Evolutionary conservation across 2,888 invertebrate genomes (phyloP), one percentile per base, ranked within the genome.

Genomic region (Phyto melanocephala): DNA sequence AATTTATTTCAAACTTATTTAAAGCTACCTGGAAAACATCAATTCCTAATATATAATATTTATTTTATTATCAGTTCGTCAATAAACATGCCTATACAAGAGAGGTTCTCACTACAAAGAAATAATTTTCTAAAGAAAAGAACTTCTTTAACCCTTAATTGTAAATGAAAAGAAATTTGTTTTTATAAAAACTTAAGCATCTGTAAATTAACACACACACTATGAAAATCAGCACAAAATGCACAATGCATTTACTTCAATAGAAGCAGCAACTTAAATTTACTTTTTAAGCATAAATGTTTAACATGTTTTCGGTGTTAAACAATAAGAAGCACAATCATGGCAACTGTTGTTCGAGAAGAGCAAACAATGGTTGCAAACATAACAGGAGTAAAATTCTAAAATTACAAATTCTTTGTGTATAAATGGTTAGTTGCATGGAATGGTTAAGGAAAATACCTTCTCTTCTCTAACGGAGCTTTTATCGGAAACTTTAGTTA

Each of bases 401-500:
- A 62, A 70, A 54, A 65, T 62, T 56, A 65, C 22, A 45, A 65
- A 56, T 74, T 45, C 22, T 7, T 1, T 65, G 24, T 58, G 33
- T 20, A 58, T 11, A 17, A 28, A 33, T 22, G 15, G 47, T 22
- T 58, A 45, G 5, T 5, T 47, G 45, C 1, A 7, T 63, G 10
- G 10, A 6, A 50, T 72, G 37, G 20, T 24, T 62, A 13, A 40
- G 37, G 24, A 40, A 52, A 35, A 28, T 28, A 28, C 2, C 35
- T 10, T 5, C 6, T 24, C 37, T 58, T 11, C 33, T 2, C 28
- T 42, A 10, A 4, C 4, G 20, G 2, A 13, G 40, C 20, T 62
- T 71, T 72, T 71, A 79, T 72, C 52, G 67, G 71, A 54, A 82
- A 79, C 62, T 79, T 71, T 67, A 65, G 75, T 62, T 79, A 67